Percentiles rank a stretch among this genome's conserved stretches.
phyloP scores from a whole-genome alignment of 2,888 invertebrate genomes.

The Catocala fraxini region DNA sequence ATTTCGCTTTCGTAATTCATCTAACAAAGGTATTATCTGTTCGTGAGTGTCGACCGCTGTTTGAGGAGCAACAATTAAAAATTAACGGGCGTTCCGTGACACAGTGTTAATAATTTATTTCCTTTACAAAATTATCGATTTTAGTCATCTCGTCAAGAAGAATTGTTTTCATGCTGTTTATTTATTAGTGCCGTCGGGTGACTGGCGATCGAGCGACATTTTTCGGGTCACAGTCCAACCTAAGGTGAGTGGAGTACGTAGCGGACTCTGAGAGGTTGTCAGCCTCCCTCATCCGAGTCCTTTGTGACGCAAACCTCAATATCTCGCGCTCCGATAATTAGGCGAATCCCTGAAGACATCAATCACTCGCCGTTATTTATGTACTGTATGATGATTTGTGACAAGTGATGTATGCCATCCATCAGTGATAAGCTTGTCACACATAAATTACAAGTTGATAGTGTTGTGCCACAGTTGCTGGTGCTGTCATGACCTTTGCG shows the following conservation, averaged over 20 bases:
- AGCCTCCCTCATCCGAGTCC: slow-evolving; percentile 42
- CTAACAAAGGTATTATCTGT: slow-evolving; percentile 79
- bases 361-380: slow-evolving; percentile 58
- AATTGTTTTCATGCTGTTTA: slow-evolving; percentile 81
- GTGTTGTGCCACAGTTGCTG: slow-evolving; percentile 20
- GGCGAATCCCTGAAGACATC: slow-evolving; percentile 44
- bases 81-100: slow-evolving; percentile 65
- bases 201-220: slow-evolving; percentile 72
- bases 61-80: slow-evolving; percentile 64
- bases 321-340: slow-evolving; percentile 48
- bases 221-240: slow-evolving; percentile 80
- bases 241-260: slow-evolving; percentile 72
- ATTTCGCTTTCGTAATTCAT: slow-evolving; percentile 83
- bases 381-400: slow-evolving; percentile 51
- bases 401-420: slow-evolving; percentile 53
- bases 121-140: slow-evolving; percentile 80
- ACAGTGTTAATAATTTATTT: slow-evolving; percentile 69
- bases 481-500: slow-evolving; percentile 7
- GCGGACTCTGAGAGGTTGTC: slow-evolving; percentile 44
- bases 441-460: slow-evolving; percentile 29
- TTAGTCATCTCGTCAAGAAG: slow-evolving; percentile 71
- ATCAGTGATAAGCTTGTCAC: slow-evolving; percentile 43
- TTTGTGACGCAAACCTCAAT: slow-evolving; percentile 62
- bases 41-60: slow-evolving; percentile 69
- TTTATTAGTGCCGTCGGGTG: slow-evolving; percentile 75